Evolutionary conservation across 2,888 invertebrate species (phyloP).

Genomic region (Biston betularia): DNA sequence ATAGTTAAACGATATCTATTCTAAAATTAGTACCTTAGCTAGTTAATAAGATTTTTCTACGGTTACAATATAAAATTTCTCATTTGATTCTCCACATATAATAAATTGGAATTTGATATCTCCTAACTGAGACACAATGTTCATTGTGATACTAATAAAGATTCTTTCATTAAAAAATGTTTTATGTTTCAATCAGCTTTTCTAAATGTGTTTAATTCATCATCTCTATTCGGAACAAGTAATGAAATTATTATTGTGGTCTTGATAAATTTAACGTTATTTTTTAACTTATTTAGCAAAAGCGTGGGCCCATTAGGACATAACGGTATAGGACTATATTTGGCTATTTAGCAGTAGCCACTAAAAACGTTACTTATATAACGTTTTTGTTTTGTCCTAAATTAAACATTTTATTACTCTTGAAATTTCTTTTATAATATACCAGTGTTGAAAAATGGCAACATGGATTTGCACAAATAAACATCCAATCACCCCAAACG

Average conservation of each 20-base stretch:
- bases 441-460: too few species aligned
- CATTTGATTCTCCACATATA: neutral
- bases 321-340: conserved; percentile 46
- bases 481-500: too few species aligned
- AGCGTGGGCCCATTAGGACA: conserved; percentile 47
- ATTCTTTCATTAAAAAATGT: neutral
- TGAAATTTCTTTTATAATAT: neutral
- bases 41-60: too few species aligned
- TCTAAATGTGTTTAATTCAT: neutral
- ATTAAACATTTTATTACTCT: too few species aligned
- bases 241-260: neutral
- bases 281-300: conserved; percentile 33
- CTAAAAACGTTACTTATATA: neutral
- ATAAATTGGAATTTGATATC: too few species aligned
- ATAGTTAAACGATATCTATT: too few species aligned
- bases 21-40: too few species aligned
- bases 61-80: too few species aligned
- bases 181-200: conserved; percentile 5
- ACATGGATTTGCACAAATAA: too few species aligned
- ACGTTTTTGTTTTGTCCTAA: neutral
- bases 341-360: conserved; percentile 2
- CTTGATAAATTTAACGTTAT: conserved; percentile 15
- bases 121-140: too few species aligned
- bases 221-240: neutral
- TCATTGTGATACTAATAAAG: neutral